phyloP scores from a whole-genome alignment of 2,113 vertebrate genomes.

The Onychorhynchus coronatus region DNA sequence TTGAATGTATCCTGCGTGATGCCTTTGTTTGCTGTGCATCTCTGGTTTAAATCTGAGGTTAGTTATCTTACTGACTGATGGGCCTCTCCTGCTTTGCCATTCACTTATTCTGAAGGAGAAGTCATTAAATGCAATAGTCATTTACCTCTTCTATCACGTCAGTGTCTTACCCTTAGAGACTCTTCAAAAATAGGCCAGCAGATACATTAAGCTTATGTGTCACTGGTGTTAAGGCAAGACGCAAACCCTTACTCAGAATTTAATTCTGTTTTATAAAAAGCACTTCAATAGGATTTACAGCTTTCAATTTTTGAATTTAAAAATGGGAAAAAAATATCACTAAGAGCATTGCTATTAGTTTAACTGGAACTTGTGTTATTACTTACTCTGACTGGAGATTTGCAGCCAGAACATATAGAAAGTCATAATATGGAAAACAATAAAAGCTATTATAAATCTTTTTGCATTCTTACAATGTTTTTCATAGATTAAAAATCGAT shows the following conservation, averaged over 20 bases:
- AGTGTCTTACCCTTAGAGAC: neutral
- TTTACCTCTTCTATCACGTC: neutral
- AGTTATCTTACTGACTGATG: neutral
- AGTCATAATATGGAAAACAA: neutral
- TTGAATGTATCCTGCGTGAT: neutral
- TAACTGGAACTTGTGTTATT: neutral
- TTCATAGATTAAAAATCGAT: neutral
- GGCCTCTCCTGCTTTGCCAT: neutral
- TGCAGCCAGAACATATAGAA: neutral
- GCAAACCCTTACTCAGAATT: neutral
- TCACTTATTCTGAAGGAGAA: neutral
- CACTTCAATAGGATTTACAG: neutral
- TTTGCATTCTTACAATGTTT: neutral
- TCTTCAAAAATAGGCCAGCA: slow-evolving; percentile 26
- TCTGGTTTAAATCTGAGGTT: neutral
- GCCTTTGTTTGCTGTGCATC: neutral
- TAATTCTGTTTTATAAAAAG: neutral
- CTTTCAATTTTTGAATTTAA: neutral
- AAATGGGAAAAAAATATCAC: neutral
- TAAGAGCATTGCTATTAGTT: neutral
- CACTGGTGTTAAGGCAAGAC: neutral
- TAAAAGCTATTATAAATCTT: neutral
- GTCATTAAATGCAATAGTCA: neutral
- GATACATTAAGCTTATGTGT: neutral
- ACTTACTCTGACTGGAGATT: neutral